Base-by-base conservation (phyloP, 2,888 invertebrate species). In the Philereme transversata region DNA sequence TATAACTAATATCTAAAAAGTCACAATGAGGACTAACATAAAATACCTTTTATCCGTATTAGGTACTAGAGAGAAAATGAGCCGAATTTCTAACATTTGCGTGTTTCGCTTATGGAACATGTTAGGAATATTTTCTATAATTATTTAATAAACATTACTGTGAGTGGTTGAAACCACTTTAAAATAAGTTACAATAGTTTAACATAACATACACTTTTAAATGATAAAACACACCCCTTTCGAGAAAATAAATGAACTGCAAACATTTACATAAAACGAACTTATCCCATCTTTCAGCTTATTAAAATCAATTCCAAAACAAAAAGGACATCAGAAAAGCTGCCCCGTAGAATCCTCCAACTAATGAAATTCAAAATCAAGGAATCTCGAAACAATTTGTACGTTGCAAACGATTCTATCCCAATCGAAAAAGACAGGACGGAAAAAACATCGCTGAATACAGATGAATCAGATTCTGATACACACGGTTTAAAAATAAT, bases 311-410 rank as follows among this genome's bases (percentile, higher is more conserved):
- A 43, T 43, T 43, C 38, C 5, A 11, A 57, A 57, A 40, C 33
- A 41, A 47, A 54, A 53, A 62, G 48, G 33, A 22, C 46, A 54
- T 49, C 38, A 38, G 10, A 58, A 41, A 58, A 49, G 44, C 41
- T 45, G 33, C 10, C 8, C 36, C 50, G 33, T 44, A 8, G 49
- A 49, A 22, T 22, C 22, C 22, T 22, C 22, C 22, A 22, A 73
- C 77, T 85, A 89, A 88, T 87, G 82, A 84, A 88, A 88, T 89
- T 84, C 79, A 78, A 87, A 89, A 89, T 89, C 88, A 88, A 87
- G 84, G 80, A 82, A 77, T 78, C 78, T 74, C 78, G 69, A 82
- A 83, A 84, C 85, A 83, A 87, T 83, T 82, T 86, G 69, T 73
- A 67, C 68, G 76, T 67, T 77, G 78, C 80, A 83, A 86, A 84